A percentile compares a stretch with the other conserved stretches of the same genome.
Evolutionary conservation across 2,797 vertebrate species (phyloP).

Genomic region (Leptodactylus fallax): DNA sequence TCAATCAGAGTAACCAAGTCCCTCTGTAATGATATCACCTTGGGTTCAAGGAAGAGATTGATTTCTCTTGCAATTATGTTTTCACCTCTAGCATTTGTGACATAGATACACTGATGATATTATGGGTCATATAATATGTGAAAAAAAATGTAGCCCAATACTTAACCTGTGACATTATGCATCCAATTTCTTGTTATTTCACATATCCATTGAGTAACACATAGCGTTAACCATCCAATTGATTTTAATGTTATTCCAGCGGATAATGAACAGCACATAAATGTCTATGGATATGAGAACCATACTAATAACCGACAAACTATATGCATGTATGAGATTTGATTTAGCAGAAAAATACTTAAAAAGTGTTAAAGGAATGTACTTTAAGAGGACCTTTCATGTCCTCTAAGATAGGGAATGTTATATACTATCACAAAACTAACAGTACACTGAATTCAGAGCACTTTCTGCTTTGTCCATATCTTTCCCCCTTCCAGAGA

Average conservation of each 20-base stretch:
- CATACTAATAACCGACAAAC: background rate
- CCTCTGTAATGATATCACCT: background rate
- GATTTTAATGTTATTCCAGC: background rate
- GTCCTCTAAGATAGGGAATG: no score
- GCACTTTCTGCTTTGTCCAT: no score
- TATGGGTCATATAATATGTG: background rate
- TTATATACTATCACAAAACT: no score
- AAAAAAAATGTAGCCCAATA: background rate
- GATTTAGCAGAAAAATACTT: background rate
- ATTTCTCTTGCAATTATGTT: slow-evolving; percentile 15
- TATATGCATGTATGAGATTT: background rate
- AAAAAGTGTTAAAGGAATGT: background rate
- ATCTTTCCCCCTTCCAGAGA: no score
- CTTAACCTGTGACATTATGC: background rate
- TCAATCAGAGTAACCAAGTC: background rate
- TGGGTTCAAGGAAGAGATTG: background rate
- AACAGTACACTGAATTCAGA: no score
- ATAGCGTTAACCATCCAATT: background rate
- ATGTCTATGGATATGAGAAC: background rate
- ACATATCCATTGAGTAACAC: background rate
- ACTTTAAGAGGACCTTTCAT: no score
- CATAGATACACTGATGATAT: slow-evolving; percentile 1
- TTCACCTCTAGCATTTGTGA: background rate
- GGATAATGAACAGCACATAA: background rate
- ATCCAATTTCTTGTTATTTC: background rate